Base-by-base conservation (phyloP, 1,140 invertebrate species). In the Magallana ariakensis region DNA sequence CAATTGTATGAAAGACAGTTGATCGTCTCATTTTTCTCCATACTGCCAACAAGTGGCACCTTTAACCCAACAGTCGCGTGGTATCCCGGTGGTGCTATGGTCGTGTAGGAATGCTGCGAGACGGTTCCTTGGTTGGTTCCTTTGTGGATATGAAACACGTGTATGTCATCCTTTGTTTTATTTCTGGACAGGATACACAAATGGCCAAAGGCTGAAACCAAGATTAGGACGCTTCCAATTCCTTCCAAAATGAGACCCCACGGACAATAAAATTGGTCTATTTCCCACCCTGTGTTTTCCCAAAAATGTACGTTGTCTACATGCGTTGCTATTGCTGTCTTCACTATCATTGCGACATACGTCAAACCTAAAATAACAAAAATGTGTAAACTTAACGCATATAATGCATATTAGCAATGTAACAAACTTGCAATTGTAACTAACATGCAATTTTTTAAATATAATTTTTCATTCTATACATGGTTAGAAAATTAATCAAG, bases 111-210 rank as follows among this genome's bases (percentile, higher is more conserved):
- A 15, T 58, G 54, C 82, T 83, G 53, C 13, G 80, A 81, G 16
- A 56, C 10, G 80, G n/a, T 55, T 13, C 54, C 80, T 56, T 56
- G 26, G 57, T 33, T 56, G 1, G 53, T 57, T 19, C 57, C 82
- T 56, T 22, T 58, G 55, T 83, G 57, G 4, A 83, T 57, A 15
- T 46, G 82, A n/a, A 60, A 83, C n/a, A 83, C 82, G 6, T 60
- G 82, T 57, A 22, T 16, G 15, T 83, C 82, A 19, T 83, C 82
- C 55, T 6, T 55, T 11, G 46, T 54, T 16, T 15, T 33, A 56
- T 60, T 83, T 58, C 82, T 57, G 56, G 82, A 58, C 82, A 83
- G 57, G 26, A 83, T 56, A 22, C 82, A 83, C 82, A 83, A 56
- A 7, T 83, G 82, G 9, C 33, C 82, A 33, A 60, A 6, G n/a